Base-by-base conservation (phyloP, 2,113 vertebrate genomes). In the Dendropsophus ebraccatus region DNA sequence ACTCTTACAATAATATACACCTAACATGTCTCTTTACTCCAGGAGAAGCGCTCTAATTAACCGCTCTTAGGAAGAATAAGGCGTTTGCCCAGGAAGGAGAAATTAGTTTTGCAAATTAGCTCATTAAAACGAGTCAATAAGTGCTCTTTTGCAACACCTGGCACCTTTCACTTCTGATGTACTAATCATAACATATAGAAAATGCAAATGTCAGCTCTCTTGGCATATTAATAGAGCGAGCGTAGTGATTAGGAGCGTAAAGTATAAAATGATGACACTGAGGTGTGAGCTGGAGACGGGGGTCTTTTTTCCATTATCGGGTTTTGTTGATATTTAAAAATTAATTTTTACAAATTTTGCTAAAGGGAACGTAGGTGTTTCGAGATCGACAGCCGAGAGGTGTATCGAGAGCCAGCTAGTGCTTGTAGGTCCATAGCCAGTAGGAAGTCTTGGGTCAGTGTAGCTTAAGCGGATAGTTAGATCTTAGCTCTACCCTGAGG, bases 31-130 rank as follows among this genome's bases (percentile, higher is more conserved):
- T 54, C 72, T 76, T 49, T 84, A 14, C 73, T 65, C 45, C 0
- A 56, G 58, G 73, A 76, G 81, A 73, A 73, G 83, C 75, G 41
- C 54, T 50, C 16, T 84, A 76, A 84, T 84, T 84, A 84, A 60
- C 83, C 56, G 56, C 83, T 84, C 75, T 76, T 62, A 77, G 72
- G 60, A 84, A 76, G 83, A 83, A 75, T 47, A 35, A 74, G 32
- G 32, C 23, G 13, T 83, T 83, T 75, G 70, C 83, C 50, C 72
- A 65, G 72, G 83, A 74, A 75, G 69, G 72, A 45, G 37, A 65
- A 84, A 84, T 84, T 84, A 84, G 72, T 76, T 84, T 84, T 84
- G 83, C 83, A 84, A 84, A 84, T 84, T 62, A 84, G 83, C 83
- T 84, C 73, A 84, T 76, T 76, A 62, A n/a, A 74, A 77, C 21